phyloP scores from a whole-genome alignment of 2,797 vertebrate genomes.

The Cynopterus sphinx region DNA sequence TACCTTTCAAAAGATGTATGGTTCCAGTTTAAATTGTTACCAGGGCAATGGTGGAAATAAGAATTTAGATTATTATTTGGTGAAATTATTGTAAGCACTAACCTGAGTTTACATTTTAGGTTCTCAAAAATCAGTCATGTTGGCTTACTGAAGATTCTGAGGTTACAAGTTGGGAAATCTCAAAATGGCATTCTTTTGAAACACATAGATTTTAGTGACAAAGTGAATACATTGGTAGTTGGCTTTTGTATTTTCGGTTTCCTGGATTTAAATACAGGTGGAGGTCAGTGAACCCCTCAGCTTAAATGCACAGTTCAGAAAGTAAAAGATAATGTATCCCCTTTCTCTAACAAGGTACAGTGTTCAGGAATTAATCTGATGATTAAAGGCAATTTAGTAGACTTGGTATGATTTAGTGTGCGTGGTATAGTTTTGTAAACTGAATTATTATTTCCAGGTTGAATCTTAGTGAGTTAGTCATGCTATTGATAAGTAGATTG shows the following conservation, averaged over 20 bases:
- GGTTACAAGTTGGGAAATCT: slow-evolving; percentile 31
- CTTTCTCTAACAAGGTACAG: background rate
- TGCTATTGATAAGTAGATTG: background rate
- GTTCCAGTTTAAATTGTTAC: slow-evolving; percentile 41
- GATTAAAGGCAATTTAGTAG: background rate
- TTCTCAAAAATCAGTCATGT: slow-evolving; percentile 36
- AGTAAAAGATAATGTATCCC: background rate
- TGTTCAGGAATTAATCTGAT: slow-evolving; percentile 23
- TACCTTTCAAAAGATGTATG: slow-evolving; percentile 36
- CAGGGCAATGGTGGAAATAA: background rate
- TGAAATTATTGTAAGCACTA: slow-evolving; percentile 24
- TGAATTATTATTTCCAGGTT: background rate
- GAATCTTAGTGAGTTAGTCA: background rate
- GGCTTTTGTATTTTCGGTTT: slow-evolving; percentile 45
- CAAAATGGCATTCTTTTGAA: slow-evolving; percentile 22
- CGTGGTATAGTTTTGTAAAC: background rate
- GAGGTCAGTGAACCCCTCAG: background rate
- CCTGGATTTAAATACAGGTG: background rate
- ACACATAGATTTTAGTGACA: background rate
- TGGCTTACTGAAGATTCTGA: slow-evolving; percentile 9
- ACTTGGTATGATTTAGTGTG: background rate
- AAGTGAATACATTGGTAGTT: slow-evolving; percentile 14
- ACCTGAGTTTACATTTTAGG: background rate
- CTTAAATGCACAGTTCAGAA: slow-evolving; percentile 5
- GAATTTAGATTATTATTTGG: slow-evolving; percentile 44